Evolutionary conservation across 2,797 vertebrate species (phyloP).

Genomic region (Echiichthys vipera): DNA sequence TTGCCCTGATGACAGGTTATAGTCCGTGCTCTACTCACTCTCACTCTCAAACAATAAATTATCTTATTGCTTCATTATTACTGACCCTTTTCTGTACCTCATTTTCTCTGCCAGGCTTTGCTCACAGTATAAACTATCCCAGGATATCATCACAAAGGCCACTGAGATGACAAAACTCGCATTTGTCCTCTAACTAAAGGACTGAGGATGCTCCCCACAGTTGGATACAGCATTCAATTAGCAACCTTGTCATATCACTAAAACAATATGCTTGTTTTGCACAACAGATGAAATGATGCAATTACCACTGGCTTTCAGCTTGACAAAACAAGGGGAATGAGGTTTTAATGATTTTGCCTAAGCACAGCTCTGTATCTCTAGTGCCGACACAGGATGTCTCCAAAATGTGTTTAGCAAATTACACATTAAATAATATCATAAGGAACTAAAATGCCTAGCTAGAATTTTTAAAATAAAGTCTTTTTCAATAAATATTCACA

Average conservation of each 20-base stretch:
- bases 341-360: slow-evolving; percentile 23
- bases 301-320: slow-evolving; percentile 15
- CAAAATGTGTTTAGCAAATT: slow-evolving; percentile 17
- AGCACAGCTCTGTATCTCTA: neutral
- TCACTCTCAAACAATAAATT: slow-evolving; percentile 17
- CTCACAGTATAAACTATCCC: slow-evolving; percentile 13
- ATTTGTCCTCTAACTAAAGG: slow-evolving; percentile 8
- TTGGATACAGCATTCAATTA: slow-evolving; percentile 9
- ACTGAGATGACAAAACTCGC: slow-evolving; percentile 10
- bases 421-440: no score
- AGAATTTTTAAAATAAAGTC: slow-evolving; percentile 22
- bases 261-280: slow-evolving; percentile 11
- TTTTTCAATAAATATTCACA: slow-evolving; percentile 32
- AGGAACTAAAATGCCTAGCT: neutral
- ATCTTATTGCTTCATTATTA: slow-evolving; percentile 16
- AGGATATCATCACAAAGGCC: neutral
- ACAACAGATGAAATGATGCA: slow-evolving; percentile 8
- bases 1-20: neutral
- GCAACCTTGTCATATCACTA: neutral
- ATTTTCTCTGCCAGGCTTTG: slow-evolving; percentile 1
- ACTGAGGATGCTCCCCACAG: neutral
- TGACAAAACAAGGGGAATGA: slow-evolving; percentile 17
- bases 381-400: neutral
- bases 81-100: slow-evolving; percentile 14
- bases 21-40: slow-evolving; percentile 9